Conservation (phyloP, 2,113 vertebrate genomes). For the Macaca mulatta region DNA sequence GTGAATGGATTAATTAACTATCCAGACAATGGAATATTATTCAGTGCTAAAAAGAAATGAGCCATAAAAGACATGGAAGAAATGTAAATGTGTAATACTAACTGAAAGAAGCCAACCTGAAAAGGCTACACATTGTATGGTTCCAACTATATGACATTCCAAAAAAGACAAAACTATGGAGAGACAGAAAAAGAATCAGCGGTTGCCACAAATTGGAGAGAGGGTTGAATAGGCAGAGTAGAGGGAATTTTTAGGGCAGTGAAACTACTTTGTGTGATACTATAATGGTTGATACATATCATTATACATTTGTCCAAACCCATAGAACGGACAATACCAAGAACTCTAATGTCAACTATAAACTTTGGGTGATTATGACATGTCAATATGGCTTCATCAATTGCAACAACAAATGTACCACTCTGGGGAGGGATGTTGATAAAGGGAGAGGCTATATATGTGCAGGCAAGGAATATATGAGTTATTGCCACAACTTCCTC, state of each 20-base stretch:
- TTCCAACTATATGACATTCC: neutral
- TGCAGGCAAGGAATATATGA: neutral
- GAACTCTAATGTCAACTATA: neutral
- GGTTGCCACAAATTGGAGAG: neutral
- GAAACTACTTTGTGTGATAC: neutral
- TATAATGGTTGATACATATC: neutral
- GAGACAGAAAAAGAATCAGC: neutral
- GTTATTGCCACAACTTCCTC: neutral
- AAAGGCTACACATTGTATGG: neutral
- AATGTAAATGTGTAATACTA: neutral
- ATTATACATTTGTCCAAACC: neutral
- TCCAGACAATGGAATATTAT: neutral
- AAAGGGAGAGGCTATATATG: neutral
- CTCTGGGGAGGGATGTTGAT: neutral
- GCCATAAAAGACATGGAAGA: neutral
- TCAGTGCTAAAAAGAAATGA: neutral
- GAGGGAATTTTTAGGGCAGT: neutral
- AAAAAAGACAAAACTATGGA: neutral
- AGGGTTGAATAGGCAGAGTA: neutral
- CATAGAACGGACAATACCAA: neutral
- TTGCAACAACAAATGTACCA: neutral
- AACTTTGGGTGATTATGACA: neutral
- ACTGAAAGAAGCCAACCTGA: neutral
- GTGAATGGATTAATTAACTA: neutral
- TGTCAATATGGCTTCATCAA: neutral